A percentile compares a stretch with the other conserved stretches of the same genome.
These are phyloP conservation scores for Chrysaora quinquecirrha DNA, from an alignment of 30 jellyfish, hydroid and myxozoan genomes.

Conservation along the genomic window DNA sequence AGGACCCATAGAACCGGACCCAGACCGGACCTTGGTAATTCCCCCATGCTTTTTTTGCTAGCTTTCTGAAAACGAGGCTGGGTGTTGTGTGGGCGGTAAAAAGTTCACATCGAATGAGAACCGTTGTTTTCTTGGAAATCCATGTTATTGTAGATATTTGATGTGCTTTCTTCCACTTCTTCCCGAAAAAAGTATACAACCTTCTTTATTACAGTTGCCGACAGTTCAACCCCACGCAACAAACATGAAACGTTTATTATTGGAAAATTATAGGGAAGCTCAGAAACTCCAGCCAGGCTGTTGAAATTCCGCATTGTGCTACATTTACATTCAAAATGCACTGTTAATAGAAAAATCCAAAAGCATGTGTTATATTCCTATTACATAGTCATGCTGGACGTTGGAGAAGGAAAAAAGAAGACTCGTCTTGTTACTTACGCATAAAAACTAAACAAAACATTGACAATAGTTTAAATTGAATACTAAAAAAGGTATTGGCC, in stretches of 20 bases:
- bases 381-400: background rate
- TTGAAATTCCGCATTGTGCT: too few species aligned
- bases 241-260: background rate
- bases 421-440: background rate
- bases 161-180: background rate
- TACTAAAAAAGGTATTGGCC: background rate
- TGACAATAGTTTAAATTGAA: background rate
- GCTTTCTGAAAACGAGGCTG: background rate
- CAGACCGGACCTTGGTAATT: background rate
- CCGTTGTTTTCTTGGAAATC: background rate
- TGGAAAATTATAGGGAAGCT: background rate
- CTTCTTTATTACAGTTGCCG: background rate
- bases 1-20: conserved; percentile 4
- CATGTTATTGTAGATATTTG: background rate
- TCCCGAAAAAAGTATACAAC: background rate
- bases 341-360: too few species aligned
- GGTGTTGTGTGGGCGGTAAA: background rate
- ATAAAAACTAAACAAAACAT: background rate
- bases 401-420: background rate
- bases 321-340: too few species aligned
- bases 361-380: background rate
- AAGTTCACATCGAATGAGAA: background rate
- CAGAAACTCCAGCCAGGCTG: too few species aligned
- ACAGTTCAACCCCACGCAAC: too few species aligned
- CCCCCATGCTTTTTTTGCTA: background rate